Conservation (phyloP, 2,113 vertebrate species). For the Phyllostomus hastatus region DNA sequence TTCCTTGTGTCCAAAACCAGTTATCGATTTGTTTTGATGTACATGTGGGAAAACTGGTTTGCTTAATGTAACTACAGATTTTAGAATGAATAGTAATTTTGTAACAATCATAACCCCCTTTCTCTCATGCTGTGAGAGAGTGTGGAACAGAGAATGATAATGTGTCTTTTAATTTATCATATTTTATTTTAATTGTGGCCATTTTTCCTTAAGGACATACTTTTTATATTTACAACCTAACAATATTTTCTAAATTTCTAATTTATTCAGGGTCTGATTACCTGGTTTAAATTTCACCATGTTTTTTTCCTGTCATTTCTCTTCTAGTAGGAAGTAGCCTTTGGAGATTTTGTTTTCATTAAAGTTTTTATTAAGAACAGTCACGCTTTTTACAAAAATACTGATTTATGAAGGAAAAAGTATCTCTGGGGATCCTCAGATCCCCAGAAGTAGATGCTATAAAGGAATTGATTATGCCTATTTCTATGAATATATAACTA, state of each 20-base stretch:
- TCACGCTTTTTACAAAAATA: not conserved
- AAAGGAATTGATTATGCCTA: not conserved
- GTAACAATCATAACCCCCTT: not conserved
- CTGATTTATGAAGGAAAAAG: not conserved
- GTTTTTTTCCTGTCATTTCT: not conserved
- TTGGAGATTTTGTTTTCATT: not conserved
- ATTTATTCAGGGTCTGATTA: not conserved
- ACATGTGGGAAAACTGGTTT: constrained; percentile 74
- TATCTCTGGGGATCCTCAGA: not conserved
- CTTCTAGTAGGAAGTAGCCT: not conserved
- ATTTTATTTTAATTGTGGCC: not conserved
- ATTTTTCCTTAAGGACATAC: not conserved
- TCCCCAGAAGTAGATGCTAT: not conserved
- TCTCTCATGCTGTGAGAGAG: not conserved
- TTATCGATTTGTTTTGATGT: constrained; percentile 37
- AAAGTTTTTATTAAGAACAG: not conserved
- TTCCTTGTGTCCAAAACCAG: constrained; percentile 22
- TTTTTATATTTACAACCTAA: not conserved
- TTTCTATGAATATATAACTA: not conserved
- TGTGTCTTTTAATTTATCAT: not conserved
- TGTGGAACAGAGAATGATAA: not conserved
- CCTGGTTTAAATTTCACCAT: not conserved
- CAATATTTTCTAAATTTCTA: not conserved
- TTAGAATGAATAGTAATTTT: constrained; percentile 52
- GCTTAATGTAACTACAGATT: constrained; percentile 56